phyloP scores from a whole-genome alignment of 1,140 invertebrate genomes.

The Nixonia krombeini region DNA sequence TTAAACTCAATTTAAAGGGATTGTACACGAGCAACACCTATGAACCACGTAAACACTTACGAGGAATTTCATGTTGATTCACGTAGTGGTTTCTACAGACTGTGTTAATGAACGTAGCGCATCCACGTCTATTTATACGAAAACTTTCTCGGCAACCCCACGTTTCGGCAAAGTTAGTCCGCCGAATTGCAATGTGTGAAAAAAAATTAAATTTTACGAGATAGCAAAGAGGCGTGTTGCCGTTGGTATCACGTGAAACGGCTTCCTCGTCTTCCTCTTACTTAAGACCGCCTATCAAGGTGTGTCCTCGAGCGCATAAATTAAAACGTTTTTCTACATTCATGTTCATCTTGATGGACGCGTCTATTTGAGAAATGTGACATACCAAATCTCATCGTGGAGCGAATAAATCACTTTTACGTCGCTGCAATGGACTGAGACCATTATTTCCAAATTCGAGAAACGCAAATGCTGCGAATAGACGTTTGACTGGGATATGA shows the following conservation, averaged over 20 bases:
- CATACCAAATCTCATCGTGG: too few relatives aligned
- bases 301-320: slow-evolving; percentile 36
- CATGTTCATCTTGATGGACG: background rate
- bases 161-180: slow-evolving; percentile 31
- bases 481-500: too few relatives aligned
- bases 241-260: slow-evolving; percentile 1
- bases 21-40: too few relatives aligned
- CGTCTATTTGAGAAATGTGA: too few relatives aligned
- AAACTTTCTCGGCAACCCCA: slow-evolving; percentile 46
- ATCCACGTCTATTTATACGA: slow-evolving; percentile 53
- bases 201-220: slow-evolving; percentile 9
- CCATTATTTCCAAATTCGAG: too few relatives aligned
- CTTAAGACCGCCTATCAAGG: slow-evolving; percentile 27
- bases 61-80: slow-evolving; percentile 60
- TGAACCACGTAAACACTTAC: slow-evolving; percentile 42
- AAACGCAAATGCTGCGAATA: too few relatives aligned
- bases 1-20: too few relatives aligned
- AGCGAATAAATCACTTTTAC: too few relatives aligned
- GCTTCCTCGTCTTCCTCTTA: slow-evolving; percentile 19
- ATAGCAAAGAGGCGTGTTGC: slow-evolving; percentile 11
- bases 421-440: too few relatives aligned
- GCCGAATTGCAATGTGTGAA: slow-evolving; percentile 29
- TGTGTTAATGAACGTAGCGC: slow-evolving; percentile 43
- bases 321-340: slow-evolving; percentile 13
- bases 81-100: slow-evolving; percentile 51